Evolutionary conservation across 1,140 invertebrate genomes (phyloP).

Genomic region (Drosophila asahinai): DNA sequence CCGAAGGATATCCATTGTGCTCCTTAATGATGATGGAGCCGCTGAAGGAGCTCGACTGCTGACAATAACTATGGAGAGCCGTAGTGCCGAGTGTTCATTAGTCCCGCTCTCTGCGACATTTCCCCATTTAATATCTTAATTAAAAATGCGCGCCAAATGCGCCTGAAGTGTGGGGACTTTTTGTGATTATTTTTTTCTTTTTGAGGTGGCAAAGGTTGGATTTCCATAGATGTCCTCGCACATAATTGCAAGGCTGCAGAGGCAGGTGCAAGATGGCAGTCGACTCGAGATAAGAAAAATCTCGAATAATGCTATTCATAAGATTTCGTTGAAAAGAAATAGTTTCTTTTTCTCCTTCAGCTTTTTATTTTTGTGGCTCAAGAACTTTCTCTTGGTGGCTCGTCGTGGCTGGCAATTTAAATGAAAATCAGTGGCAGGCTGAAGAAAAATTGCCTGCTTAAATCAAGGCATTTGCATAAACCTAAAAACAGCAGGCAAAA

Average conservation of each 20-base stretch:
- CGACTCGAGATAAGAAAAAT: conserved; percentile 35
- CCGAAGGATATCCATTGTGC: conserved; percentile 49
- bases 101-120: conserved; percentile 47
- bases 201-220: conserved; percentile 40
- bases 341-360: conserved; percentile 23
- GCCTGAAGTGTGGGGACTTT: conserved; percentile 41
- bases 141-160: conserved; percentile 64
- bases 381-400: conserved; percentile 47
- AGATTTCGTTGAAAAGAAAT: conserved; percentile 59
- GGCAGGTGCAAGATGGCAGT: conserved; percentile 19
- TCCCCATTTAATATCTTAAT: conserved; percentile 75
- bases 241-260: conserved; percentile 47
- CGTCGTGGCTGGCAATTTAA: conserved; percentile 62
- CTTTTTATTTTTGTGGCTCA: conserved; percentile 31
- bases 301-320: conserved; percentile 73
- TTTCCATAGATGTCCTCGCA: conserved; percentile 59
- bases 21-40: conserved; percentile 61
- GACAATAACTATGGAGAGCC: conserved; percentile 52
- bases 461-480: conserved; percentile 63
- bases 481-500: conserved; percentile 23
- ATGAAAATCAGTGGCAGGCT: conserved; percentile 65
- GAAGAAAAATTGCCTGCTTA: conserved; percentile 41
- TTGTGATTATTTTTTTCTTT: conserved; percentile 14
- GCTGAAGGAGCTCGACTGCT: conserved; percentile 12
- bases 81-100: conserved; percentile 63